Evolutionary conservation across 1,140 invertebrate genomes (phyloP).

Genomic region (Drosophila sechellia): DNA sequence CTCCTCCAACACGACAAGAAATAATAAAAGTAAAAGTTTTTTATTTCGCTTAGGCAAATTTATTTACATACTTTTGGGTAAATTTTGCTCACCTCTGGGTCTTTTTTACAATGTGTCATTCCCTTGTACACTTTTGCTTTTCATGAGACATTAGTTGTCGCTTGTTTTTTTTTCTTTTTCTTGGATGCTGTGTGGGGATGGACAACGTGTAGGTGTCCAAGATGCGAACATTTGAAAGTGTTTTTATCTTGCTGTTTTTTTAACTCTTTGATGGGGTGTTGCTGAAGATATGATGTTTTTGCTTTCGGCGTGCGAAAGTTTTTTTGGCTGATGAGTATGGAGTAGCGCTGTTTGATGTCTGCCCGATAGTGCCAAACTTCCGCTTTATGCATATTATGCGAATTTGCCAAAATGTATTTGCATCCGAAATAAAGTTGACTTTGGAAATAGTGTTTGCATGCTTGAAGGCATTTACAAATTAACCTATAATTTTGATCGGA

Average conservation of each 20-base stretch:
- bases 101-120: slow-evolving; percentile 66
- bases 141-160: slow-evolving; percentile 64
- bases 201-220: slow-evolving; percentile 57
- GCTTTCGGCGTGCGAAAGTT: slow-evolving; percentile 65
- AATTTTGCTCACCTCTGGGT: slow-evolving; percentile 18
- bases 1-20: slow-evolving; percentile 17
- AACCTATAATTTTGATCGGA: neutral
- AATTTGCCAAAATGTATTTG: slow-evolving; percentile 26
- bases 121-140: slow-evolving; percentile 73
- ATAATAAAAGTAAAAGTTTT: slow-evolving; percentile 78
- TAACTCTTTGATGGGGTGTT: slow-evolving; percentile 26
- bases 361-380: slow-evolving; percentile 30
- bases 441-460: neutral
- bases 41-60: slow-evolving; percentile 51
- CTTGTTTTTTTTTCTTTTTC: slow-evolving; percentile 21
- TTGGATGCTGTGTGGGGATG: slow-evolving; percentile 33
- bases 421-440: neutral
- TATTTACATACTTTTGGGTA: slow-evolving; percentile 64
- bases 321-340: slow-evolving; percentile 22
- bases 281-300: slow-evolving; percentile 51
- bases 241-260: slow-evolving; percentile 29
- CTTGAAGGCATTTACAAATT: neutral
- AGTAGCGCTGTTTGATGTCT: slow-evolving; percentile 28
- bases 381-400: slow-evolving; percentile 50
- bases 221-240: slow-evolving; percentile 59